Base-by-base conservation (phyloP, 2,888 invertebrate species). In the Cryptus armator region DNA sequence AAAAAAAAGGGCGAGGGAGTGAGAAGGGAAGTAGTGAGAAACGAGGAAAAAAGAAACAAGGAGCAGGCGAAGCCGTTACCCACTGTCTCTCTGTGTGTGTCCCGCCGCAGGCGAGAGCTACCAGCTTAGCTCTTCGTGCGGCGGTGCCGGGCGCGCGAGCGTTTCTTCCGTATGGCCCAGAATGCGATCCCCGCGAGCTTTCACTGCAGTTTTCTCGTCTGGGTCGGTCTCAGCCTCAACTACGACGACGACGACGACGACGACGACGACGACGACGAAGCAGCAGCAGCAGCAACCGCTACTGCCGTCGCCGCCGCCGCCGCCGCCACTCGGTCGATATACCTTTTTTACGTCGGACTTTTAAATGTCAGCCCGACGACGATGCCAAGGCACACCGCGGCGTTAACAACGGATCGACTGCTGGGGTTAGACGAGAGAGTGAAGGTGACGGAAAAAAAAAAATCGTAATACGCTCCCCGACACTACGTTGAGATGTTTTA, bases 111-210 rank as follows among this genome's bases (percentile, higher is more conserved):
- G 51, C 53, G 29, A 24, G 29, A 24, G 32, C n/a, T 14, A 19
- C 64, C 56, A 82, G 71, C 70, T 76, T 44, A 2, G 24, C 48
- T 62, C 14, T 75, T 43, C 62, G 48, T 74, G 46, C 66, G 5
- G 46, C 66, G 5, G 51, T 56, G 46, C 14, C 51, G 70, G 44
- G 68, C 56, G 51, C 46, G 68, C 7, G 85, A 78, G 81, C 83
- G 91, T 91, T 91, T 91, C 91, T 92, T 91, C 91, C 92, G 91
- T 90, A 90, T 91, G 92, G 90, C 91, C 91, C 91, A 92, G 92
- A 92, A 92, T 91, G 91, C 89, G 89, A 91, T 88, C 86, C 89
- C 80, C 81, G 75, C 75, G 89, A 90, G 92, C 92, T 92, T 92
- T 92, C 92, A 92, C 92, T 92, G 90, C 89, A 91, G 91, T 91